Conservation (phyloP, 1,140 invertebrate species). For the Drosophila truncata region DNA sequence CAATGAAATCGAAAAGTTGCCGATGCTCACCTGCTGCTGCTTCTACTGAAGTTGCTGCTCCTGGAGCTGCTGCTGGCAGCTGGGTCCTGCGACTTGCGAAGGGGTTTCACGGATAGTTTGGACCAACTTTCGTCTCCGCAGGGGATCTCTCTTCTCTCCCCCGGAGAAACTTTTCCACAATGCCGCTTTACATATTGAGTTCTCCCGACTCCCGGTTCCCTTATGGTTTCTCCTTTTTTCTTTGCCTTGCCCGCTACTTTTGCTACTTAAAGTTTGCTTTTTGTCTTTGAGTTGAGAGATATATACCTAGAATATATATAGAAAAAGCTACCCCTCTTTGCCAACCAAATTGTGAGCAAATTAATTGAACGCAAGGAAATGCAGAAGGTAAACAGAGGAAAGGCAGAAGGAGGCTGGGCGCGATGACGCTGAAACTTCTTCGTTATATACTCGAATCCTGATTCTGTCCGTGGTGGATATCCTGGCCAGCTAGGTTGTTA, state of each 20-base stretch:
- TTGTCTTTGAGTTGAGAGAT: slow-evolving; percentile 63
- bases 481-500: slow-evolving; percentile 68
- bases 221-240: slow-evolving; percentile 24
- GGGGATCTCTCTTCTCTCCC: slow-evolving; percentile 24
- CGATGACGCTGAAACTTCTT: slow-evolving; percentile 39
- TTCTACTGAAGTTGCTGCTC: slow-evolving; percentile 28
- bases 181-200: slow-evolving; percentile 55
- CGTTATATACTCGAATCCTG: slow-evolving; percentile 44
- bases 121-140: slow-evolving; percentile 68
- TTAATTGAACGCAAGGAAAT: slow-evolving; percentile 82
- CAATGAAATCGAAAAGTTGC: slow-evolving; percentile 79
- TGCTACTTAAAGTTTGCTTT: slow-evolving; percentile 83
- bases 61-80: slow-evolving; percentile 24
- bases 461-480: slow-evolving; percentile 24
- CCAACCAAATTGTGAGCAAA: slow-evolving; percentile 79
- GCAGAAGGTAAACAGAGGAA: slow-evolving; percentile 71
- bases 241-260: slow-evolving; percentile 47
- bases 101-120: slow-evolving; percentile 74
- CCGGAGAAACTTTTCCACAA: slow-evolving; percentile 67
- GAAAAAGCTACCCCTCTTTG: slow-evolving; percentile 12
- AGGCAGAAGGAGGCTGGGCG: background rate
- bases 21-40: slow-evolving; percentile 63
- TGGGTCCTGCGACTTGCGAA: slow-evolving; percentile 44
- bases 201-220: slow-evolving; percentile 3
- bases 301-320: slow-evolving; percentile 6